phyloP scores from a whole-genome alignment of 2,113 vertebrate species.

The Epinephelus cyanopodus region DNA sequence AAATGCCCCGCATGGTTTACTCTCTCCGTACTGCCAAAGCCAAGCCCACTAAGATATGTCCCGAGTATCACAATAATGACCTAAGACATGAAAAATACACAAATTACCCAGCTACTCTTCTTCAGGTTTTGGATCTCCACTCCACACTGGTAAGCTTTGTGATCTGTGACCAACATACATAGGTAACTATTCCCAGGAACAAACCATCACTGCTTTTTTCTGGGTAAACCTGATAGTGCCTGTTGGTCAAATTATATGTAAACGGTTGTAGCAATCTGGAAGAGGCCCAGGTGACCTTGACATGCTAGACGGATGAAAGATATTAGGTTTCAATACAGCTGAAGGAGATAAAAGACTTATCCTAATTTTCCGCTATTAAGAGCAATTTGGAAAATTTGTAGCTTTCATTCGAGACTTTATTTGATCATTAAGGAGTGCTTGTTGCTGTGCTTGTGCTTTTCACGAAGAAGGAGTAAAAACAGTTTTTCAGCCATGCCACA shows the following conservation, averaged over 20 bases:
- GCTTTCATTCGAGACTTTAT: background rate
- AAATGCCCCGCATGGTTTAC: background rate
- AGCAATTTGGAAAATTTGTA: background rate
- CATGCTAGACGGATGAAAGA: background rate
- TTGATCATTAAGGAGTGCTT: background rate
- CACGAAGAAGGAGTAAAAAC: background rate
- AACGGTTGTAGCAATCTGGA: background rate
- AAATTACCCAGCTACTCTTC: background rate
- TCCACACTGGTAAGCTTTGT: background rate
- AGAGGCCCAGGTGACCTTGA: background rate
- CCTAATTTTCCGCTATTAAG: background rate
- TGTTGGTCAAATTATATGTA: background rate
- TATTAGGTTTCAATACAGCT: background rate
- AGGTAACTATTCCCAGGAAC: background rate
- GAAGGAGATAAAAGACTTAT: background rate
- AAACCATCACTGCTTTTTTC: background rate
- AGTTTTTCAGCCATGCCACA: background rate
- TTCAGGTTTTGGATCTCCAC: background rate
- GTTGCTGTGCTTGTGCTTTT: background rate
- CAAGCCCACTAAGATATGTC: background rate
- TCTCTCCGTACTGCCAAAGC: background rate
- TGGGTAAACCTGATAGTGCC: background rate
- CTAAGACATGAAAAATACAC: conserved; percentile 11
- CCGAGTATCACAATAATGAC: background rate
- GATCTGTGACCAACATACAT: background rate